phyloP scores from a whole-genome alignment of 2,888 invertebrate genomes.

The Eumacrocentrus americanus region DNA sequence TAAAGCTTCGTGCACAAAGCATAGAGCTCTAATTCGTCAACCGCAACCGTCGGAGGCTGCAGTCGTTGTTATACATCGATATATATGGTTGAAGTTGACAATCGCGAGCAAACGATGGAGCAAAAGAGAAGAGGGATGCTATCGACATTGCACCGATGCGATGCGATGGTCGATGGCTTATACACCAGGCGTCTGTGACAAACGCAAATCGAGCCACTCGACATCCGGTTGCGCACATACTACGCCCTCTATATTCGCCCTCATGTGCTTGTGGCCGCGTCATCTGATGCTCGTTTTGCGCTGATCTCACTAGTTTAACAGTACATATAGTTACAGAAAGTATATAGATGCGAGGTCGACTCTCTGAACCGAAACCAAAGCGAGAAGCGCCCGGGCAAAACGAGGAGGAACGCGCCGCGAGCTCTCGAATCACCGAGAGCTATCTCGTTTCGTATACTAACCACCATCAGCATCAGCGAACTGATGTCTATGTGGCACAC shows the following conservation, averaged over 20 bases:
- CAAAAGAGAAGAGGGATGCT: conserved; percentile 21
- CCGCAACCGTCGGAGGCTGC: too few relatives aligned
- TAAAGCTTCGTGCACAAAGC: too few relatives aligned
- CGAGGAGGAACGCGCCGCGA: not conserved
- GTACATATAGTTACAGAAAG: not conserved
- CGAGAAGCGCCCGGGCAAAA: conserved; percentile 11
- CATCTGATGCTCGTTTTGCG: conserved; percentile 23
- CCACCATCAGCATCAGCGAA: not conserved
- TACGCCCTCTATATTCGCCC: conserved; percentile 5
- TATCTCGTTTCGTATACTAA: conserved; percentile 10
- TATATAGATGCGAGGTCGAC: conserved; percentile 3
- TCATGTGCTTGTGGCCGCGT: conserved; percentile 6
- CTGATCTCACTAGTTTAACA: conserved; percentile 26
- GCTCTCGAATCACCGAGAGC: conserved; percentile 1
- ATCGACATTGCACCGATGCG: conserved; percentile 26
- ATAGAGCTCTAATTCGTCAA: too few relatives aligned
- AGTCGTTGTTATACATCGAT: not conserved
- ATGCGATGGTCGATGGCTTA: conserved; percentile 15
- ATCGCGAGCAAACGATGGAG: too few relatives aligned
- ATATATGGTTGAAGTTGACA: too few relatives aligned
- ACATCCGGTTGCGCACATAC: conserved; percentile 20
- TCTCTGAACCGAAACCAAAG: conserved; percentile 26
- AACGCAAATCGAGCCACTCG: conserved; percentile 43
- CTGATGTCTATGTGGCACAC: not conserved
- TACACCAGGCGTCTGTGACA: conserved; percentile 37